Conservation (phyloP, 2,113 vertebrate genomes). For the Petrocephalus microphthalmus region DNA sequence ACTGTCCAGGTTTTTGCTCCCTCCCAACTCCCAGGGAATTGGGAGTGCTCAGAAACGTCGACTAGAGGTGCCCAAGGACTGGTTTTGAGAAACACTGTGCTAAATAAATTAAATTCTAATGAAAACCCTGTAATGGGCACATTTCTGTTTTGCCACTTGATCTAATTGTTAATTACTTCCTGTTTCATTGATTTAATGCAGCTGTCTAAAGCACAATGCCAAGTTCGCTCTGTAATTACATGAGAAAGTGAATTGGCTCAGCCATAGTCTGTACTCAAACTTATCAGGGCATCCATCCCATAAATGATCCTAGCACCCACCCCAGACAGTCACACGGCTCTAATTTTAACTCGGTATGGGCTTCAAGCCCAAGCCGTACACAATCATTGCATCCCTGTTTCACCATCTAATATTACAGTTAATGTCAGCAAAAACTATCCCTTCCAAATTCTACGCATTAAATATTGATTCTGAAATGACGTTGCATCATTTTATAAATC, state of each 20-base stretch:
- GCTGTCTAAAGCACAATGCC: not conserved
- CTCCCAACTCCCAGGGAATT: too few species aligned
- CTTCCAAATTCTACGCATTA: not conserved
- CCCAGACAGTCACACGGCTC: not conserved
- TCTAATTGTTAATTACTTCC: not conserved
- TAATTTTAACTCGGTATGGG: not conserved
- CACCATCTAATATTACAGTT: not conserved
- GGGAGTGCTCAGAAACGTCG: too few species aligned
- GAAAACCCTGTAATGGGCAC: not conserved
- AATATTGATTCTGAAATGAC: not conserved
- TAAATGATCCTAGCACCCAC: not conserved
- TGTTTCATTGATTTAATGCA: not conserved
- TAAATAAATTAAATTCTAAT: not conserved
- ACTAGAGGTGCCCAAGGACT: too few species aligned
- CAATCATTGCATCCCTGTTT: not conserved
- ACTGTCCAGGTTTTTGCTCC: too few species aligned
- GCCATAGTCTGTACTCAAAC: not conserved
- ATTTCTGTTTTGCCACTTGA: not conserved
- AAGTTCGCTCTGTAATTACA: not conserved
- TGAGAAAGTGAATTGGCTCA: not conserved
- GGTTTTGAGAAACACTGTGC: too few species aligned
- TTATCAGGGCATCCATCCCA: not conserved
- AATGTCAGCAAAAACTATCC: not conserved
- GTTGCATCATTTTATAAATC: not conserved
- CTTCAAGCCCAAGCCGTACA: not conserved